A percentile compares a stretch with the other conserved stretches of the same genome.
Evolutionary conservation across 2,113 vertebrate genomes (phyloP).

Genomic region (Lucifuga dentata): DNA sequence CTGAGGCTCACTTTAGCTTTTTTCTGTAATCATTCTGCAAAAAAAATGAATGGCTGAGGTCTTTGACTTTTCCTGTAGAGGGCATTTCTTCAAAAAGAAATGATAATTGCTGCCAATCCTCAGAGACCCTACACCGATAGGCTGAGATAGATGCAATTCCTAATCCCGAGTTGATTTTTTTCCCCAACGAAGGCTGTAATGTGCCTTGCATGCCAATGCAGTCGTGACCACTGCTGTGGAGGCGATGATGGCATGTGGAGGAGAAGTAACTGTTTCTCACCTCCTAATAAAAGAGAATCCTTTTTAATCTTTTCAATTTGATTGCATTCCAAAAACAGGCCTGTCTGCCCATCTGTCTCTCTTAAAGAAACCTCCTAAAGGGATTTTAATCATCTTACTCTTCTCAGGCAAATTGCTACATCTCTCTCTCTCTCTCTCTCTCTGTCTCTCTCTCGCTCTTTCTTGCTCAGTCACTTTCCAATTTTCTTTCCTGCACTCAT

Average conservation of each 20-base stretch:
- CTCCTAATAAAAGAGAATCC: slow-evolving; percentile 79
- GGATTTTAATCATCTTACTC: slow-evolving; percentile 82
- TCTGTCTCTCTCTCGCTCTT: background rate
- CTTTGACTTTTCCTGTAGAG: slow-evolving; percentile 14
- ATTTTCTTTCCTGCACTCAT: slow-evolving; percentile 67
- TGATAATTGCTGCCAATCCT: slow-evolving; percentile 51
- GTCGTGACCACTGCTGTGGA: slow-evolving; percentile 74
- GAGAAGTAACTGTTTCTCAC: slow-evolving; percentile 82
- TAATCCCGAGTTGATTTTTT: slow-evolving; percentile 72
- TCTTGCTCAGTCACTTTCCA: slow-evolving; percentile 39
- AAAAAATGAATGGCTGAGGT: slow-evolving; percentile 8
- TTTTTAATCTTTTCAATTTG: slow-evolving; percentile 82
- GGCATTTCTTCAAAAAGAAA: slow-evolving; percentile 45
- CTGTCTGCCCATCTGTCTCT: slow-evolving; percentile 81
- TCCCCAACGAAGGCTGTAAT: slow-evolving; percentile 57
- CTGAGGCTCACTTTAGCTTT: slow-evolving; percentile 1
- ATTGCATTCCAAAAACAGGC: slow-evolving; percentile 80
- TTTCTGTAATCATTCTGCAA: slow-evolving; percentile 25
- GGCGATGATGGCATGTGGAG: slow-evolving; percentile 78
- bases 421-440: slow-evolving; percentile 58
- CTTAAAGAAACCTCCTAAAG: slow-evolving; percentile 82
- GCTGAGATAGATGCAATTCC: slow-evolving; percentile 54
- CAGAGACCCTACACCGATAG: slow-evolving; percentile 53
- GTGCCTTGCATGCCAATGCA: slow-evolving; percentile 69
- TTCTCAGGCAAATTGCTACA: slow-evolving; percentile 78